Evolutionary conservation across 1,140 invertebrate genomes (phyloP).

Genomic region (Ruditapes philippinarum): DNA sequence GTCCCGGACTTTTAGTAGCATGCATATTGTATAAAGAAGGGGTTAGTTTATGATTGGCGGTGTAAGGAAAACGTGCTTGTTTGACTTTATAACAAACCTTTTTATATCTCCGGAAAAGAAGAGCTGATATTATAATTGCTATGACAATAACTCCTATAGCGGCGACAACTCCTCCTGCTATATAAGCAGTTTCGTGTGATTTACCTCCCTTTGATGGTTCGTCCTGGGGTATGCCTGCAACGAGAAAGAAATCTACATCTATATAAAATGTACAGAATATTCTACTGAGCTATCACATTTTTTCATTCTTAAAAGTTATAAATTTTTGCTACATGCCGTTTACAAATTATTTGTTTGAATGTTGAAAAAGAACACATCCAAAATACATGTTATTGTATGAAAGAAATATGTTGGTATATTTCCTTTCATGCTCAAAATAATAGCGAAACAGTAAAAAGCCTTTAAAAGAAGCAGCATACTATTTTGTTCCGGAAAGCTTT

Average conservation of each 20-base stretch:
- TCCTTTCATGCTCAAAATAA: too few species aligned
- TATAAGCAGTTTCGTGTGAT: conserved; percentile 8
- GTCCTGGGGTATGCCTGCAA: neutral
- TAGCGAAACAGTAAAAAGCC: too few species aligned
- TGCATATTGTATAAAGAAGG: neutral
- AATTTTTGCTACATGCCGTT: too few species aligned
- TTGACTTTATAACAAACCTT: conserved; percentile 55
- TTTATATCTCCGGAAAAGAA: conserved; percentile 32
- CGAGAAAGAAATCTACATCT: neutral
- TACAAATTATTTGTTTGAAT: too few species aligned
- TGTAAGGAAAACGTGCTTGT: conserved; percentile 42
- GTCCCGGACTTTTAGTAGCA: neutral
- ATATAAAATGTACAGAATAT: too few species aligned
- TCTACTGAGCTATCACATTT: too few species aligned
- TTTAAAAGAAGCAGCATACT: too few species aligned
- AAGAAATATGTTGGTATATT: too few species aligned
- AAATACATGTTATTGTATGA: too few species aligned
- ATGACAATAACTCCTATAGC: conserved; percentile 30
- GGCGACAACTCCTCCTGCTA: conserved; percentile 56
- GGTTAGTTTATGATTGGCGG: conserved; percentile 29
- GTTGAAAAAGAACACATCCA: too few species aligned
- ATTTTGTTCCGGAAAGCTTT: too few species aligned
- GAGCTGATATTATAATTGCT: conserved; percentile 5
- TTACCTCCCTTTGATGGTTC: conserved; percentile 8
- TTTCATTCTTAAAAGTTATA: too few species aligned